phyloP scores from a whole-genome alignment of 2,797 vertebrate genomes.

The Tamandua tetradactyla region DNA sequence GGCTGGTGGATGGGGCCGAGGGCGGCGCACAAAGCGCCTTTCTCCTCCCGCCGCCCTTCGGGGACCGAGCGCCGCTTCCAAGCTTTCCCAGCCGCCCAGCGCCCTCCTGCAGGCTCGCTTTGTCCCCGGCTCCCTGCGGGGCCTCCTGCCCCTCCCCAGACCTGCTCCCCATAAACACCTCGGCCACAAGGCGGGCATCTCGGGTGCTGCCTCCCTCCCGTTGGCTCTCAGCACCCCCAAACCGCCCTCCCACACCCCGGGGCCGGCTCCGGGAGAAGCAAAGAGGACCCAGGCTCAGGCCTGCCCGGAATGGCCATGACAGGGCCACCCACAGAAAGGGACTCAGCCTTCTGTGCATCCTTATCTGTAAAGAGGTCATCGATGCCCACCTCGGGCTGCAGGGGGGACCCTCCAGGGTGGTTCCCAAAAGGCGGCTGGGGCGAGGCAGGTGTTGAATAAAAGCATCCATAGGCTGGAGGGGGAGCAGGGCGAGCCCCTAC shows the following conservation, averaged over 20 bases:
- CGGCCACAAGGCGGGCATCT: too few species aligned
- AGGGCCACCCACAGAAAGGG: fast-evolving
- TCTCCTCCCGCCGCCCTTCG: background rate
- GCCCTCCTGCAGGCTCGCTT: background rate
- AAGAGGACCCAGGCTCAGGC: fast-evolving
- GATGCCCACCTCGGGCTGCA: too few species aligned
- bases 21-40: background rate
- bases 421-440: fast-evolving
- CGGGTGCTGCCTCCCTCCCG: background rate
- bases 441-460: fast-evolving
- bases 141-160: background rate
- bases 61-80: fast-evolving
- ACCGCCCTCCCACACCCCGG: background rate
- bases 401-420: too few species aligned
- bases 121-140: background rate
- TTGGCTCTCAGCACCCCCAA: slow-evolving; percentile 54
- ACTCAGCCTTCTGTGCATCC: fast-evolving
- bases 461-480: fast-evolving
- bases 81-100: background rate
- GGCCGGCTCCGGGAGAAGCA: background rate
- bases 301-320: background rate
- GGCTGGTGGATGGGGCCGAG: background rate
- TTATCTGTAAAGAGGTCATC: background rate
- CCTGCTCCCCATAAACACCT: background rate
- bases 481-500: too few species aligned